Evolutionary conservation across 1,140 invertebrate species (phyloP), one percentile per base, ranked within the genome.

Genomic region (Belonocnema kinseyi): DNA sequence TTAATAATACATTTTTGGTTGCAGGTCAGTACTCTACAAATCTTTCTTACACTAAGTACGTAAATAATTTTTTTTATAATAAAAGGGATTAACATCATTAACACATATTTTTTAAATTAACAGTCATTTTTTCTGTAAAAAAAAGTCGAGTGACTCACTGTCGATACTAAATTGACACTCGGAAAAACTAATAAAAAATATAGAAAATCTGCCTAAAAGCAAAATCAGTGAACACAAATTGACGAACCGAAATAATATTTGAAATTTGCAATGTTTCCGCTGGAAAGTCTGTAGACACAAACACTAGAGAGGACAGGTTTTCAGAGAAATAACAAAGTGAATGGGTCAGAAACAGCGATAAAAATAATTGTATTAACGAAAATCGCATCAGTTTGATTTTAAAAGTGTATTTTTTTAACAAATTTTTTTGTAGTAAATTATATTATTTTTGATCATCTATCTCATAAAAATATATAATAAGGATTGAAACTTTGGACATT

Each of bases 311-410:
- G 26, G 16, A 66, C 40, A n/a, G 40, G 33, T 66, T 66, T 66
- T 40, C 14, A 16, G 26, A 46, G 61, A n/a, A 33, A 16, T 6
- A 66, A n/a, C 61, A 66, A 66, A 66, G n/a, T 66, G 61, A 40
- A 33, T 16, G 33, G 16, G 14, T 40, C 21, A 16, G 16, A 40
- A 40, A 10, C n/a, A n/a, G 14, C 46, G 61, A 40, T 40, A 16
- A 40, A 66, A 66, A 66, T 66, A 66, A 66, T 66, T 66, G 10
- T 16, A 46, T 33, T 66, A 6, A 40, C 40, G 26, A 66, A 66
- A 66, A n/a, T 16, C 4, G 26, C 33, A 66, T 33, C 14, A n/a
- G 10, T 7, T 40, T 66, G 46, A 66, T 33, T 40, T 33, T 4
- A 26, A 33, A 21, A 11, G 4, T 16, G 16, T n/a, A 40, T 40